A percentile compares a stretch with the other conserved stretches of the same genome.
These are phyloP conservation scores for Anhinga anhinga DNA, from an alignment of 2,113 vertebrate genomes.

Conservation along the genomic window DNA sequence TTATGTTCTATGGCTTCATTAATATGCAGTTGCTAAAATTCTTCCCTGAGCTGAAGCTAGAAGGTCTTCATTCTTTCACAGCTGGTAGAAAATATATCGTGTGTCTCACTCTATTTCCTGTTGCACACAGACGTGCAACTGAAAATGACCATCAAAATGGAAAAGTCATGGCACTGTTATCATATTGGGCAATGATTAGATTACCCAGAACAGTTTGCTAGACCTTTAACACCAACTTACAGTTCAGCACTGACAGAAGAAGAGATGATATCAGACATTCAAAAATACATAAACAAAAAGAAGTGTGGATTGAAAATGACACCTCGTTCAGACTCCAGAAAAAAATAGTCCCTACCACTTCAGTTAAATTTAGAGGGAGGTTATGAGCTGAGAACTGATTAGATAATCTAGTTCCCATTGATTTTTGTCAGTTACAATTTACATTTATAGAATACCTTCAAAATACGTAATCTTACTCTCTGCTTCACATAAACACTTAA, in stretches of 20 bases:
- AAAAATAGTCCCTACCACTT: conserved; percentile 24
- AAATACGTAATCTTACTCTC: not conserved
- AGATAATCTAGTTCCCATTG: conserved; percentile 2
- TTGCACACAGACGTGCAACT: not conserved
- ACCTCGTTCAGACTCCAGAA: not conserved
- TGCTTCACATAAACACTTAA: not conserved
- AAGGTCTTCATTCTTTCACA: not conserved
- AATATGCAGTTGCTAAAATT: not conserved
- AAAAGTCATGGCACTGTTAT: not conserved
- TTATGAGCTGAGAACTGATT: conserved; percentile 27
- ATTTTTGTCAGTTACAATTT: conserved; percentile 21
- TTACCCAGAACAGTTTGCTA: conserved; percentile 18
- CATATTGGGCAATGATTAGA: conserved; percentile 3
- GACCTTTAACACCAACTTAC: conserved; percentile 33
- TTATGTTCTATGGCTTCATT: not conserved
- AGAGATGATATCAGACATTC: conserved; percentile 34
- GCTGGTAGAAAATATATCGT: not conserved
- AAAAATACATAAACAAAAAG: conserved; percentile 51
- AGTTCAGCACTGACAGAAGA: conserved; percentile 31
- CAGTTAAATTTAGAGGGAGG: conserved; percentile 47
- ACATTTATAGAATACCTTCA: not conserved
- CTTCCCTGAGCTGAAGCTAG: not conserved
- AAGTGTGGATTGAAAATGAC: conserved; percentile 53
- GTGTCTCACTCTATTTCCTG: not conserved
- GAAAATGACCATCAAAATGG: conserved; percentile 23